phyloP scores from a whole-genome alignment of 1,140 invertebrate species.

The Meloidogyne floridensis region DNA sequence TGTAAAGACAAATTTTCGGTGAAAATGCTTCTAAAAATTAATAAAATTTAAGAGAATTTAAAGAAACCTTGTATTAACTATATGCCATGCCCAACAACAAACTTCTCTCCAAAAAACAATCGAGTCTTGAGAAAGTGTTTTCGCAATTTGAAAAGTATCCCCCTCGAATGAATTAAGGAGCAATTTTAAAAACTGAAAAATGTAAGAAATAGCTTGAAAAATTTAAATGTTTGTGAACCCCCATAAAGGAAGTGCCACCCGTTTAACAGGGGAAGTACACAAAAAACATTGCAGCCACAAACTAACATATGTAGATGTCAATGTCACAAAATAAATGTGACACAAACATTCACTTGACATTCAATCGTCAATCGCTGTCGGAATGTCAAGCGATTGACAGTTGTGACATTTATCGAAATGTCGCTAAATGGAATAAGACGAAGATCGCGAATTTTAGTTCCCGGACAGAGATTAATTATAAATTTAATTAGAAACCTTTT shows the following conservation, averaged over 20 bases:
- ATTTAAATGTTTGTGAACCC: background rate
- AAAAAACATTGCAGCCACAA: too few relatives aligned
- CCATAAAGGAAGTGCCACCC: too few relatives aligned
- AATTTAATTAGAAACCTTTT: constrained; percentile 20
- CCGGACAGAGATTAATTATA: background rate
- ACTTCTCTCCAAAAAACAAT: constrained; percentile 27
- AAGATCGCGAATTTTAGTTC: too few relatives aligned
- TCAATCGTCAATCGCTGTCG: too few relatives aligned
- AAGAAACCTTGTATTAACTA: constrained; percentile 75
- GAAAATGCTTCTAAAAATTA: constrained; percentile 69
- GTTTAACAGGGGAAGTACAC: too few relatives aligned
- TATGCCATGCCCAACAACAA: constrained; percentile 72
- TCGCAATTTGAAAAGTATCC: background rate
- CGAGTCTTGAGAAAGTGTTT: background rate
- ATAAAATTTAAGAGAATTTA: background rate
- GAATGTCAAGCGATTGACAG: too few relatives aligned
- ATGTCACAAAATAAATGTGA: too few relatives aligned
- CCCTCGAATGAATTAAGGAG: background rate
- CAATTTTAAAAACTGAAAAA: constrained; percentile 30
- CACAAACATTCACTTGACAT: too few relatives aligned
- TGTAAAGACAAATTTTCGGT: constrained; percentile 50
- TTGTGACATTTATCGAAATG: too few relatives aligned
- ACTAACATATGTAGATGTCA: too few relatives aligned
- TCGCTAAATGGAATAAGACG: too few relatives aligned
- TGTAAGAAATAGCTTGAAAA: background rate